Percentiles rank a stretch among this genome's conserved stretches.
phyloP scores from a whole-genome alignment of 2,113 vertebrate species.

The Cephalopholis sonnerati region DNA sequence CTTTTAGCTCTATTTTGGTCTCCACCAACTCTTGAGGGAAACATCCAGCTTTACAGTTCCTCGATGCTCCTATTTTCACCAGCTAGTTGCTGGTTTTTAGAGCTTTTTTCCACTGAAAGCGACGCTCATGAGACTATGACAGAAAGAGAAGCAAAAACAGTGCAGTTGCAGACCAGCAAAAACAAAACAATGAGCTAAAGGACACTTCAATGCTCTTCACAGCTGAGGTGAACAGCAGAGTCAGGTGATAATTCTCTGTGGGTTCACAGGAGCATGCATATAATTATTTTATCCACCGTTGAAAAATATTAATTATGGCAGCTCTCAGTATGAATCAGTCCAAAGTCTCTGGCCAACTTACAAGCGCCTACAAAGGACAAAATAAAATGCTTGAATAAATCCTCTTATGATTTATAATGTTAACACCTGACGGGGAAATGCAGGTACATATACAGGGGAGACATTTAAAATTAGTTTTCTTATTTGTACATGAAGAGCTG shows the following conservation, averaged over 20 bases:
- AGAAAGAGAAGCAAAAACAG: background rate
- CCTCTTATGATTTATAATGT: background rate
- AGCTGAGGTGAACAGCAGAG: background rate
- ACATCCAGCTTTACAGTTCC: background rate
- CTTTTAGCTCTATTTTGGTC: background rate
- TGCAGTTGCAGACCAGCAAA: background rate
- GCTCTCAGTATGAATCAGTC: background rate
- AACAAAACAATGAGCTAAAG: background rate
- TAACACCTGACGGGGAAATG: background rate
- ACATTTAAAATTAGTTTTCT: background rate
- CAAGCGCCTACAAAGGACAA: background rate
- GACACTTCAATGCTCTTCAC: background rate
- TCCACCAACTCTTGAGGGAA: background rate
- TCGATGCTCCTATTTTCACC: background rate
- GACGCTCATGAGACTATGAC: background rate
- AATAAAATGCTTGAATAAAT: background rate
- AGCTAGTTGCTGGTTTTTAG: background rate
- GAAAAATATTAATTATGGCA: background rate
- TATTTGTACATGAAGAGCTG: background rate
- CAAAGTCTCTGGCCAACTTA: background rate
- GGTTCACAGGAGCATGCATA: background rate
- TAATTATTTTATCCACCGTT: background rate
- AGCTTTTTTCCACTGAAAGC: background rate
- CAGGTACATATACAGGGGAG: background rate
- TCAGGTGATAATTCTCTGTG: background rate